phyloP scores from a whole-genome alignment of 1,140 invertebrate species.

The Trypoxylus dichotomus region DNA sequence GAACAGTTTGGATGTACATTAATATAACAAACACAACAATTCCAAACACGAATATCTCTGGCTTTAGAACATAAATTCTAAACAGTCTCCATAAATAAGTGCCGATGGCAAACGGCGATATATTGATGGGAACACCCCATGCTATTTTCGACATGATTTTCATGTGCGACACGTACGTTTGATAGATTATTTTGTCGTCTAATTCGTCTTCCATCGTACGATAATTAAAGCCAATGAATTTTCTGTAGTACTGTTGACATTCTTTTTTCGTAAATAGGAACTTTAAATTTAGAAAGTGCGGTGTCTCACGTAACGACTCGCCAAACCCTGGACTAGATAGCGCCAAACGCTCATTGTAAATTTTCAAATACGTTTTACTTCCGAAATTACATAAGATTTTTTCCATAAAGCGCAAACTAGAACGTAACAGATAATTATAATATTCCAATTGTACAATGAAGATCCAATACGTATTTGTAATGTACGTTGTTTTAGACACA shows the following conservation, averaged over 20 bases:
- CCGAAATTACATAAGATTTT: no score
- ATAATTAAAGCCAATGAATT: background rate
- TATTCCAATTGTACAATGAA: no score
- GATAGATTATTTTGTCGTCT: conserved; percentile 82
- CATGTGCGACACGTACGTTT: conserved; percentile 80
- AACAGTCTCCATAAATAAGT: conserved; percentile 73
- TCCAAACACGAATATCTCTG: conserved; percentile 71
- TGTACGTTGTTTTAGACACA: no score
- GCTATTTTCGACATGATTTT: conserved; percentile 78
- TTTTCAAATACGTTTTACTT: background rate
- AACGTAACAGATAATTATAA: no score
- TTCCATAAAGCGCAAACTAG: no score
- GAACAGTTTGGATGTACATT: conserved; percentile 76
- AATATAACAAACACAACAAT: conserved; percentile 68
- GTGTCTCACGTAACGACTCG: background rate
- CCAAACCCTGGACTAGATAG: background rate
- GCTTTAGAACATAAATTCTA: conserved; percentile 72
- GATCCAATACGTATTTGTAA: no score
- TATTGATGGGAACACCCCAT: conserved; percentile 69
- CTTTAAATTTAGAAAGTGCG: conserved; percentile 14
- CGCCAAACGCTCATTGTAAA: background rate
- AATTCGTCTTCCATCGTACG: conserved; percentile 81
- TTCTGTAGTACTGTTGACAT: background rate
- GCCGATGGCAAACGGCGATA: conserved; percentile 58
- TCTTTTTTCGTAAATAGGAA: conserved; percentile 14